Evolutionary conservation across 2,888 invertebrate species (phyloP).

Genomic region (Nematopogon swammerdamellus): DNA sequence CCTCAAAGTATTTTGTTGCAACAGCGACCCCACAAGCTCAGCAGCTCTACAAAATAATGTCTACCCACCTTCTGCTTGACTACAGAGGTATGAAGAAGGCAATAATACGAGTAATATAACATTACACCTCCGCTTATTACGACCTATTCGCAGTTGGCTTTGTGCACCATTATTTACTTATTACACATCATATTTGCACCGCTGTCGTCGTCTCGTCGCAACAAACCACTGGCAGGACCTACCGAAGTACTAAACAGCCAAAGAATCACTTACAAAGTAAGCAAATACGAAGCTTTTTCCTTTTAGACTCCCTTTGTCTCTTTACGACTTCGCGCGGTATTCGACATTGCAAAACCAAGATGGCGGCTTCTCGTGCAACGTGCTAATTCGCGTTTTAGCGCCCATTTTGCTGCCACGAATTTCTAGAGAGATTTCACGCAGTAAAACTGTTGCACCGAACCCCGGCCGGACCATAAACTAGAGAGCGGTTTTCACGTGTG

Average conservation of each 20-base stretch:
- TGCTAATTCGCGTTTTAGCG: conserved; percentile 35
- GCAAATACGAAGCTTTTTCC: conserved; percentile 31
- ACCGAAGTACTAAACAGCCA: neutral
- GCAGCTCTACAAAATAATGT: no score
- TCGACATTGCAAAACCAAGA: neutral
- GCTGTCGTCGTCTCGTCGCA: neutral
- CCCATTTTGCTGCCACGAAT: neutral
- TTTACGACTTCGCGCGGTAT: neutral
- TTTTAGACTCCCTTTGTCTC: conserved; percentile 20
- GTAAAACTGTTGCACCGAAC: neutral
- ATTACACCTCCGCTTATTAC: neutral
- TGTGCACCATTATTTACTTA: neutral
- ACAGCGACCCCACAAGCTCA: no score
- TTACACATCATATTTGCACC: neutral
- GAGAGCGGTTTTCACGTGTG: neutral
- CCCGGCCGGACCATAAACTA: neutral
- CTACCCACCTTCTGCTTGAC: no score
- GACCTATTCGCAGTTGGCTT: neutral
- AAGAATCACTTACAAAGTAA: conserved; percentile 17
- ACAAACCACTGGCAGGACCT: neutral
- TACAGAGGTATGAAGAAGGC: no score
- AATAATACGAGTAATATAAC: neutral
- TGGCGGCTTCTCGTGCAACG: conserved; percentile 17
- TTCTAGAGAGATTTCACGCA: neutral
- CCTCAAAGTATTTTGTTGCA: no score